Percentiles rank a stretch among this genome's conserved stretches.
Evolutionary conservation across 2,113 vertebrate species (phyloP).

Genomic region (Ivindomyrus marchei): DNA sequence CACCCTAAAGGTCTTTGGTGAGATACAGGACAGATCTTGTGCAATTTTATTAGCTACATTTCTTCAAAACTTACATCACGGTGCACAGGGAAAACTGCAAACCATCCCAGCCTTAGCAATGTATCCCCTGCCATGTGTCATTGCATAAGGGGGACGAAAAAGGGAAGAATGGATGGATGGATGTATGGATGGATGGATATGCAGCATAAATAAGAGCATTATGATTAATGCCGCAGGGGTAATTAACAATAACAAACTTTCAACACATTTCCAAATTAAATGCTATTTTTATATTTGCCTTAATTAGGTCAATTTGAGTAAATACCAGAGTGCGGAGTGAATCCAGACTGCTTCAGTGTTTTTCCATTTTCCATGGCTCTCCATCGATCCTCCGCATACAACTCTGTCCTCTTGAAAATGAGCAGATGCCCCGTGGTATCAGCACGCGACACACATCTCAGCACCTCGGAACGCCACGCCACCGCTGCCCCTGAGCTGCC

Average conservation of each 20-base stretch:
- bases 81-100: neutral
- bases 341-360: neutral
- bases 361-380: neutral
- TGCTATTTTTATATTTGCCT: conserved; percentile 2
- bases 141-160: neutral
- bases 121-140: neutral
- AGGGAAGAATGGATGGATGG: neutral
- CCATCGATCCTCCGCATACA: neutral
- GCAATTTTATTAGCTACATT: neutral
- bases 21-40: neutral
- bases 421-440: neutral
- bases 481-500: neutral
- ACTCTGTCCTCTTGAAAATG: neutral
- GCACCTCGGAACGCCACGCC: neutral
- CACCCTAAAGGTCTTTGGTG: neutral
- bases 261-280: neutral
- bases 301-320: conserved; percentile 19
- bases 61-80: neutral
- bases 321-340: neutral
- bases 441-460: neutral
- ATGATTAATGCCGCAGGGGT: neutral
- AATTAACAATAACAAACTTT: neutral
- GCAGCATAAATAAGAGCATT: neutral
- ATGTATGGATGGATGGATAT: neutral
- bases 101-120: neutral